A percentile compares a stretch with the other conserved stretches of the same genome.
These are phyloP conservation scores for Martes martes DNA, from an alignment of 2,113 vertebrate species.

Conservation along the genomic window DNA sequence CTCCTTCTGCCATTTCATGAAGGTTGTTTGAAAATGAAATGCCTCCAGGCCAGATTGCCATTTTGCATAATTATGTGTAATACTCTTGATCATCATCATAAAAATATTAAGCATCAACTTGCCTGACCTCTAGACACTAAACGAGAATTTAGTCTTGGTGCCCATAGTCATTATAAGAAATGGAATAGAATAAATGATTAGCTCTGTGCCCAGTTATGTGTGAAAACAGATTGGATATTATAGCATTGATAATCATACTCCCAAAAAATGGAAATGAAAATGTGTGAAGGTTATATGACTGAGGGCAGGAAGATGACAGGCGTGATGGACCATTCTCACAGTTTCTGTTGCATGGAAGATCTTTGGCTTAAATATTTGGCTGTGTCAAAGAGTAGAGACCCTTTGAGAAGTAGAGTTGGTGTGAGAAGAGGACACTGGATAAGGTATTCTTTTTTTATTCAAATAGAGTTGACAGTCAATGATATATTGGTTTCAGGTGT, in stretches of 20 bases:
- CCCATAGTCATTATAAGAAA: background rate
- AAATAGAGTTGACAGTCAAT: background rate
- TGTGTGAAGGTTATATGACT: background rate
- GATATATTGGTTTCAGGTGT: background rate
- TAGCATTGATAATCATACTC: background rate
- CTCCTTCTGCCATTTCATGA: slow-evolving; percentile 21
- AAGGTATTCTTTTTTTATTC: background rate
- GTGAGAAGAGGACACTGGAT: background rate
- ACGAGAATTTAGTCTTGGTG: background rate
- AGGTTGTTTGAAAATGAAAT: slow-evolving; percentile 13
- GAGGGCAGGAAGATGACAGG: background rate
- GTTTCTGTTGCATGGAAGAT: background rate
- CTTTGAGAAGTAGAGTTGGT: background rate
- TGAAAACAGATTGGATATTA: background rate
- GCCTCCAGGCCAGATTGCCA: background rate
- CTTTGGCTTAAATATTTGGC: background rate
- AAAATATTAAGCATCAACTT: slow-evolving; percentile 32
- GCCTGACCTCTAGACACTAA: background rate
- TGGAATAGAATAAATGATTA: background rate
- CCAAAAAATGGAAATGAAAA: background rate
- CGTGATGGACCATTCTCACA: background rate
- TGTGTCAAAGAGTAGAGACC: background rate
- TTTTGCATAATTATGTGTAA: background rate
- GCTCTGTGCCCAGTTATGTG: background rate
- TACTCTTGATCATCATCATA: background rate